Evolutionary conservation across 2,888 invertebrate genomes (phyloP), one percentile per base, ranked within the genome.

Genomic region (Drosophila rellima): DNA sequence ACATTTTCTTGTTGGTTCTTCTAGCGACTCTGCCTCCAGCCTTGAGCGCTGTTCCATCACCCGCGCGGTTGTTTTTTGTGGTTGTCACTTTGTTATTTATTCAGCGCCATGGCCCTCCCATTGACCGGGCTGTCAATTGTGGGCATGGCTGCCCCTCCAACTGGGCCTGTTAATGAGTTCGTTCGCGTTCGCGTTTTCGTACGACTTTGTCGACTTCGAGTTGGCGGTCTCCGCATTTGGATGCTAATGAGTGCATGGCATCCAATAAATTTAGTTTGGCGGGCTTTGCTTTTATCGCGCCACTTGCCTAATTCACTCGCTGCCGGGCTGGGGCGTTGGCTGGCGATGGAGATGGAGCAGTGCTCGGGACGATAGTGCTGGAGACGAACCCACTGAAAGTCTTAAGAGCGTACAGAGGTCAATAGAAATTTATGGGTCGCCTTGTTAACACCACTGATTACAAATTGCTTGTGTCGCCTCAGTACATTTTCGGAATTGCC

Each of bases 201-300:
- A 35, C 39, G 52, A 29, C 54, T 50, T 51, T 23, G 45, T 57
- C 54, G 63, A 69, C 86, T 76, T 77, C 61, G 62, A 64, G 61
- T 80, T 81, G 62, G 67, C 75, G 71, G 66, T 77, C 72, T 68
- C 61, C 70, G 76, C 87, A 88, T 87, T 90, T 80, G 74, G 76
- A 87, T 90, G 89, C 87, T 90, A 87, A 87, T 87, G 90, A 90
- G 84, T 86, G 89, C 83, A 88, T 88, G 84, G 81, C 83, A 90
- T 82, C 84, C 87, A 88, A 86, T 86, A 86, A 86, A 86, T 90
- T 90, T 82, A 80, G 87, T 89, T 83, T 52, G 80, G 82, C 52
- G 57, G 85, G 84, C 88, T 89, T 80, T 82, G 88, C 78, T 89
- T 89, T 86, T 86, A 86, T 86, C 90, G 75, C 74, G 59, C 70